These are phyloP conservation scores for Labroides dimidiatus DNA, from an alignment of 2,797 vertebrate genomes.

Conservation along the genomic window DNA sequence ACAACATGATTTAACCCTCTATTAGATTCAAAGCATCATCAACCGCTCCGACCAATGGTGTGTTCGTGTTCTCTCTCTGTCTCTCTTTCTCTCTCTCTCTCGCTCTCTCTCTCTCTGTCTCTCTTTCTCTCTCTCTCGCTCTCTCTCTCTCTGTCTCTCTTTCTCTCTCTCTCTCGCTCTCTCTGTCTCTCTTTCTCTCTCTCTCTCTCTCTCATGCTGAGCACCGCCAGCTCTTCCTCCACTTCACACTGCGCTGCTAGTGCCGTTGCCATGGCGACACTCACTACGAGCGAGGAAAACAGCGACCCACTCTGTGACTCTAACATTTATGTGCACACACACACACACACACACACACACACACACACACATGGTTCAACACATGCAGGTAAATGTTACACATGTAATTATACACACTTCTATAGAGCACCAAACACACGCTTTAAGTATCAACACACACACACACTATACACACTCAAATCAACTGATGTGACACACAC, in stretches of 20 bases:
- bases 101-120: conserved; percentile 28
- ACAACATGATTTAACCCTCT: background rate
- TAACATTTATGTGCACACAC: conserved; percentile 55
- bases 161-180: conserved; percentile 23
- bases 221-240: conserved; percentile 67
- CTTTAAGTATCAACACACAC: background rate
- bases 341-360: conserved; percentile 21
- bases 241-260: conserved; percentile 84
- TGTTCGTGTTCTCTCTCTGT: conserved; percentile 16
- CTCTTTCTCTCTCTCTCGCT: conserved; percentile 35
- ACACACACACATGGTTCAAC: background rate
- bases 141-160: conserved; percentile 35
- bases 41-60: conserved; percentile 25
- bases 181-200: conserved; percentile 13
- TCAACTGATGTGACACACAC: background rate
- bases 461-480: background rate
- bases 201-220: conserved; percentile 55
- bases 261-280: conserved; percentile 81
- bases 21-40: conserved; percentile 56
- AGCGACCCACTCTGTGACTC: conserved; percentile 79
- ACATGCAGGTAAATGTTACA: background rate
- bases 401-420: too few relatives aligned
- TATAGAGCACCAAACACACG: background rate
- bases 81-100: conserved; percentile 34
- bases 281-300: conserved; percentile 80